Evolutionary conservation across 2,797 vertebrate genomes (phyloP), one percentile per base, ranked within the genome.

Genomic region (Sebastolobus altivelis): DNA sequence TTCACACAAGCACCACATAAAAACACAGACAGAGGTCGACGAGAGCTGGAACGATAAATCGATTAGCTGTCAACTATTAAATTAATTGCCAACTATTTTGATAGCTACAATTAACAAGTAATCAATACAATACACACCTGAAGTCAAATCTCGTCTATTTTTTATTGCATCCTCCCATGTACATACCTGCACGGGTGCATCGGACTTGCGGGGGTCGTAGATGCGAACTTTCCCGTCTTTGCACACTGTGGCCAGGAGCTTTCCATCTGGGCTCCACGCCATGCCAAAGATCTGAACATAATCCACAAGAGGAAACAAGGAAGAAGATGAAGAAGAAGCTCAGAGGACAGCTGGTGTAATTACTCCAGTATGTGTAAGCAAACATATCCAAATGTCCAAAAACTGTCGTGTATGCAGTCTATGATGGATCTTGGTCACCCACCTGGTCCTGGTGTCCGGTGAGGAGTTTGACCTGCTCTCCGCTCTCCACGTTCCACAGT

Each of bases 371-470:
- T 13, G 49, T 25, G 29, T 4, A 40, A 58, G 49, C 18, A 2
- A 40, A 65, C 7, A 59, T 25, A 9, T 29, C 9, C 16, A 59
- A 9, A 40, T 40, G 8, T 37, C 55, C 14, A 66, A n/a, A 8
- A 56, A 20, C 8, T 6, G 1, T 33, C 12, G 18, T 43, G 43
- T 3, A 29, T 65, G 46, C 14, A 11, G 16, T 37, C 11, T 10
- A 2, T 55, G 18, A 29, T 40, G 10, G 52, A 40, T 33, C 61
- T 46, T 1, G 31, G 6, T 72, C 52, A 68, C 79, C 73, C 72
- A 99, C 98, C 97, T 99, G 98, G 80, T 99, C 98, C 1, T 90
- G 87, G 86, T 99, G 98, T 85, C 98, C 98, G 13, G 49, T 92
- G 22, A 99, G 93, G 77, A 91, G 76, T 62, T 97, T 95, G 77